phyloP scores from a whole-genome alignment of 1,140 invertebrate species.

The Lineus longissimus region DNA sequence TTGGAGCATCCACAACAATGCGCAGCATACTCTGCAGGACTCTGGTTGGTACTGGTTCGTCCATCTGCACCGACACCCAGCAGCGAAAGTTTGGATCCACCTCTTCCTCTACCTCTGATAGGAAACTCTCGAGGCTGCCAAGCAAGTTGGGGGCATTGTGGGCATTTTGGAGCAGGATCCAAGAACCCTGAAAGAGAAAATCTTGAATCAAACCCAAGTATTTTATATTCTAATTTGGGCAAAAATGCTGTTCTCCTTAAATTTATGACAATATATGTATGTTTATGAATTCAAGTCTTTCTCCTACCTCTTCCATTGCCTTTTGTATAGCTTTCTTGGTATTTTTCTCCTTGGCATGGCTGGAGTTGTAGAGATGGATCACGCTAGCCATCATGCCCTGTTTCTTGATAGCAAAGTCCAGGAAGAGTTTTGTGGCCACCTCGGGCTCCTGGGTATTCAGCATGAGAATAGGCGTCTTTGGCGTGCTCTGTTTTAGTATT shows the following conservation, averaged over 20 bases:
- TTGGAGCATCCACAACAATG: conserved; percentile 44
- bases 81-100: conserved; percentile 45
- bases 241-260: too few relatives aligned
- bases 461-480: conserved; percentile 43
- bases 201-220: neutral
- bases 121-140: conserved; percentile 36
- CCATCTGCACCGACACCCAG: conserved; percentile 44
- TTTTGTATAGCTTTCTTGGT: conserved; percentile 41
- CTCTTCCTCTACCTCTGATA: conserved; percentile 29
- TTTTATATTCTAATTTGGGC: too few relatives aligned
- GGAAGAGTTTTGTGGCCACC: conserved; percentile 37
- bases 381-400: conserved; percentile 27
- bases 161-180: conserved; percentile 50
- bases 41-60: conserved; percentile 31
- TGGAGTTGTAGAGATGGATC: conserved; percentile 41
- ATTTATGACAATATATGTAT: too few relatives aligned
- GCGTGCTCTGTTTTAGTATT: conserved; percentile 37
- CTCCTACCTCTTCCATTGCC: conserved; percentile 40
- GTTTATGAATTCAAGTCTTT: neutral
- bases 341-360: conserved; percentile 32
- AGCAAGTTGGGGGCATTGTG: conserved; percentile 47
- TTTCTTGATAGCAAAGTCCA: conserved; percentile 42
- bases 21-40: conserved; percentile 44
- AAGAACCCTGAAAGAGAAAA: conserved; percentile 35
- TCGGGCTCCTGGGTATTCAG: conserved; percentile 29